Evolutionary conservation across 2,888 invertebrate genomes (phyloP), one percentile per base, ranked within the genome.

Genomic region (Galerucella nymphaeae): DNA sequence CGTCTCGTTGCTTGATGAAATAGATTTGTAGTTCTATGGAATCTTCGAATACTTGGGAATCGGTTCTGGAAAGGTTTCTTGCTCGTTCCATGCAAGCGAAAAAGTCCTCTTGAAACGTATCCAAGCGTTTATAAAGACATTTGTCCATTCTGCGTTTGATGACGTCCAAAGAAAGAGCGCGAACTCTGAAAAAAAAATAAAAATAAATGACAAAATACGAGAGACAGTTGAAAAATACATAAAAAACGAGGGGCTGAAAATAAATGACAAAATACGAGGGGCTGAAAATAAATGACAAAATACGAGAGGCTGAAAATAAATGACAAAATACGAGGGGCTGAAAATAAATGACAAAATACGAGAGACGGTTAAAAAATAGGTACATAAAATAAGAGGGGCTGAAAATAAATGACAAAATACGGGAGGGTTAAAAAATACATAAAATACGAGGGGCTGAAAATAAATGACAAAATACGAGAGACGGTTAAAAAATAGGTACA

Each of bases 91-190:
- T 92, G 76, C 98, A 96, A 48, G 94, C 91, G 85, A 99, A 99
- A 84, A 99, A 92, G 84, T 99, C 99, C 82, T 97, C 97, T 88
- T 99, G 99, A 87, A 99, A 99, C 70, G 93, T 90, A 85, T 99
- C 99, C 75, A 99, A 88, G 8, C 99, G 90, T 81, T 95, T 94
- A 86, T 99, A 99, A 4, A 96, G 90, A 0, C 96, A 96, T 85
- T 94, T 91, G 84, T 99, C 98, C 58, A 99, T 88, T 23, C 98
- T 91, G 23, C 96, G 90, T 85, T 98, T 99, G 66, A 99, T 96
- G 70, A 98, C 88, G 85, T 99, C 99, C 80, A 98, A 88, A 0
- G 97, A 96, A 68, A 97, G 90, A 0, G 95, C 96, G 66, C 96
- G 91, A 0, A 93, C 88, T 83, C 94, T 95, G 78, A 73, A 84